These are phyloP conservation scores for Erinaceus europaeus DNA, from an alignment of 2,113 vertebrate genomes.

Conservation along the genomic window DNA sequence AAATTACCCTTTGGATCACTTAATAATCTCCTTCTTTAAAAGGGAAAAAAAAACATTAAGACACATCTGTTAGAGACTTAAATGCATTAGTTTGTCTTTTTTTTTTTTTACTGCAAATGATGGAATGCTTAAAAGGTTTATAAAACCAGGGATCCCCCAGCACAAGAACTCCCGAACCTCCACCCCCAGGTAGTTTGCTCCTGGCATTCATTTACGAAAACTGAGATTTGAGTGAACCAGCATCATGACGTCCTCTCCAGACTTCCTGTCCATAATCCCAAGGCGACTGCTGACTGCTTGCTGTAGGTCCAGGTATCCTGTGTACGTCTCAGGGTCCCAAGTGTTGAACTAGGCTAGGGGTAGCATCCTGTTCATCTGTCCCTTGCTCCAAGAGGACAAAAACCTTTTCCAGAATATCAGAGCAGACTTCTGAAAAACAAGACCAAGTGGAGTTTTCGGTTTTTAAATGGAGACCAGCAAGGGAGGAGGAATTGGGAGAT, in stretches of 20 bases:
- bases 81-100: background rate
- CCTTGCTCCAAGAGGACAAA: background rate
- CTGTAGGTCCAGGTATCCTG: background rate
- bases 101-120: background rate
- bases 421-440: slow-evolving; percentile 11
- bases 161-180: too few species aligned
- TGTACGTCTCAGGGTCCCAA: background rate
- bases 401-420: slow-evolving; percentile 19
- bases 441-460: background rate
- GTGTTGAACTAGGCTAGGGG: background rate
- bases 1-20: background rate
- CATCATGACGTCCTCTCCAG: background rate
- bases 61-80: slow-evolving; percentile 4
- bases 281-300: too few species aligned
- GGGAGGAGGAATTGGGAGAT: slow-evolving; percentile 19
- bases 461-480: slow-evolving; percentile 10
- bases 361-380: background rate
- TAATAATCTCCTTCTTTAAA: slow-evolving; percentile 9
- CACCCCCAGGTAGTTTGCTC: background rate
- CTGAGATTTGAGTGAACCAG: background rate
- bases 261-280: background rate
- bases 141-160: background rate
- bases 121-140: background rate
- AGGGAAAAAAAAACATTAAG: background rate
- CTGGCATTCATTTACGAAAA: background rate